Evolutionary conservation across 2,888 invertebrate genomes (phyloP), one percentile per base, ranked within the genome.

Genomic region (Noctua pronuba): DNA sequence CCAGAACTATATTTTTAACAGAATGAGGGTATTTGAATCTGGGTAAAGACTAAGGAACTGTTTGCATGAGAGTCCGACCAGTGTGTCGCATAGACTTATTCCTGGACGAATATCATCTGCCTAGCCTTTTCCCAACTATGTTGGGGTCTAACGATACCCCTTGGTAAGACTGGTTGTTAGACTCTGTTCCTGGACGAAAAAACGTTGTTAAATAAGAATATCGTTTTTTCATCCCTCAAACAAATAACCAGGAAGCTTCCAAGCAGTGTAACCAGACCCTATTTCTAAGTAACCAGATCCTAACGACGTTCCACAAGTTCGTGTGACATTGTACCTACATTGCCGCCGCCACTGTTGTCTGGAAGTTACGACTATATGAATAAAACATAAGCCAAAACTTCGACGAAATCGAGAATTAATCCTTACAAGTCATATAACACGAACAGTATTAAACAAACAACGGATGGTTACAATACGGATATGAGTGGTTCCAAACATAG

Each of bases 301-400:
- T 60, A 73, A 64, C 21, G 74, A 86, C n/a, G 65, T 76, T 66
- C 44, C 35, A 70, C 13, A 79, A 78, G 49, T 86, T 78, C 31
- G 67, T 85, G 77, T 84, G 79, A 87, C 90, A 88, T 84, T 87
- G 83, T 89, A 88, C 86, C 82, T 74, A 60, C 35, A 35, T 35
- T 35, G 21, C 79, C 86, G 85, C 83, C 83, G 84, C 86, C 82
- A 89, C 88, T 89, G 89, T 89, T 88, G 82, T 75, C 73, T 82
- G 72, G 21, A 86, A 89, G 90, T 90, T 87, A 60, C 5, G 49
- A 44, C 60, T 67, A 81, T 85, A 90, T 92, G 90, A 92, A 92
- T 92, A 91, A 92, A 91, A 87, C 89, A 91, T 91, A 87, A 90
- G 77, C 73, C 80, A 72, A 77, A 88, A 91, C 88, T 91, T 92